phyloP scores from a whole-genome alignment of 2,113 vertebrate species.

The Pygoscelis adeliae region DNA sequence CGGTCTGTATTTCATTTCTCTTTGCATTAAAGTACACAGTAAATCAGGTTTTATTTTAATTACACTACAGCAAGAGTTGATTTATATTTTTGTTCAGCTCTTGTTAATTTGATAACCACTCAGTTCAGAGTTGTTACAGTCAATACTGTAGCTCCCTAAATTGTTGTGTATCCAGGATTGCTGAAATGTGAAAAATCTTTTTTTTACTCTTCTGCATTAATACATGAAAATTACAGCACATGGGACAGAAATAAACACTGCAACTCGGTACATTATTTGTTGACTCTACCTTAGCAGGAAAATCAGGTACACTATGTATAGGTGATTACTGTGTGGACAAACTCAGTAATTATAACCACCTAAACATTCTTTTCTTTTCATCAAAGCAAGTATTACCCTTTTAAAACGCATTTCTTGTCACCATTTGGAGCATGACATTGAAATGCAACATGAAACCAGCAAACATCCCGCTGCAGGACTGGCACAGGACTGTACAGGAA shows the following conservation, averaged over 20 bases:
- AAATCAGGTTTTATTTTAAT: conserved; percentile 65
- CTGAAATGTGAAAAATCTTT: conserved; percentile 21
- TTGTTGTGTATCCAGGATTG: not conserved
- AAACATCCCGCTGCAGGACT: not conserved
- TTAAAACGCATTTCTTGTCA: not conserved
- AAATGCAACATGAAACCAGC: not conserved
- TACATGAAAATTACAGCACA: not conserved
- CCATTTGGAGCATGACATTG: not conserved
- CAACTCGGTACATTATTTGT: not conserved
- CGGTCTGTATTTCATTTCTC: conserved; percentile 40
- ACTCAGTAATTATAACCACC: not conserved
- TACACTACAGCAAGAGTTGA: conserved; percentile 18
- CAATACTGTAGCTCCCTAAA: not conserved
- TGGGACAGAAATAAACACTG: not conserved
- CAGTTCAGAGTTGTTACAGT: not conserved
- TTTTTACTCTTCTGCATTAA: not conserved
- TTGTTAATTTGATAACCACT: conserved; percentile 41
- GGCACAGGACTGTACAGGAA: not conserved
- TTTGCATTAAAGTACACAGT: not conserved
- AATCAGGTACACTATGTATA: not conserved
- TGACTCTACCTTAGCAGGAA: not conserved
- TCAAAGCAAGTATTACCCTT: not conserved
- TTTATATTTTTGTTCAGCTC: conserved; percentile 48
- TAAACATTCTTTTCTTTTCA: not conserved
- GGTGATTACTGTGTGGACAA: not conserved